phyloP scores from a whole-genome alignment of 1,140 invertebrate species.

The Brachionus angularis region DNA sequence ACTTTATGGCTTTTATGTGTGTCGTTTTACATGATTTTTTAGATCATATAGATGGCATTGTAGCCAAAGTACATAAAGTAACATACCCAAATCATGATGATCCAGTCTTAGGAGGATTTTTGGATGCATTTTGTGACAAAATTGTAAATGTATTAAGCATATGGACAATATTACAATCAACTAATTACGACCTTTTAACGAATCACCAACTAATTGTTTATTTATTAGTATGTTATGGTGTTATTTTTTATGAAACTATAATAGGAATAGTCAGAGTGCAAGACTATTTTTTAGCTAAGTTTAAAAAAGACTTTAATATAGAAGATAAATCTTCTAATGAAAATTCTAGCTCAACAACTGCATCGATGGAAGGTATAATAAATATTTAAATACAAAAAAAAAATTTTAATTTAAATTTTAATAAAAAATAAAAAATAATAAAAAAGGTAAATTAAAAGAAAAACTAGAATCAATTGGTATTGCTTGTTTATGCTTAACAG shows the following conservation, averaged over 20 bases:
- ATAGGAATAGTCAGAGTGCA: slow-evolving; percentile 53
- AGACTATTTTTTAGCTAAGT: slow-evolving; percentile 52
- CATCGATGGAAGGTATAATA: slow-evolving; percentile 55
- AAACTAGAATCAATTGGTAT: slow-evolving; percentile 54
- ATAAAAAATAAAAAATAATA: no score
- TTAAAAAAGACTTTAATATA: slow-evolving; percentile 20
- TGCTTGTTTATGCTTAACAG: slow-evolving; percentile 50
- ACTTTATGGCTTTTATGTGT: slow-evolving; percentile 47
- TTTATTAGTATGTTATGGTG: slow-evolving; percentile 46
- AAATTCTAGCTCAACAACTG: slow-evolving; percentile 44
- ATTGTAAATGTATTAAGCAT: slow-evolving; percentile 52
- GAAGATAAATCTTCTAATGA: neutral
- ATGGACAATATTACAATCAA: slow-evolving; percentile 51
- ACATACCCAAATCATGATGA: slow-evolving; percentile 49
- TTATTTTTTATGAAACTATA: slow-evolving; percentile 51
- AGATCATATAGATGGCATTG: slow-evolving; percentile 52
- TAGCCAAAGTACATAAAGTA: slow-evolving; percentile 50
- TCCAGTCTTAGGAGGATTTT: slow-evolving; percentile 50
- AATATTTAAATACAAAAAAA: no score
- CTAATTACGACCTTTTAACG: slow-evolving; percentile 49
- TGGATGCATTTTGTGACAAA: slow-evolving; percentile 54
- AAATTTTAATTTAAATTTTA: no score
- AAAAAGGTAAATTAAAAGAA: slow-evolving; percentile 55
- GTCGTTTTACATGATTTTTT: slow-evolving; percentile 50
- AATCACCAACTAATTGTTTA: slow-evolving; percentile 46